Percentiles rank a stretch among this genome's conserved stretches.
These are phyloP conservation scores for Micromesistius poutassou DNA, from an alignment of 2,797 vertebrate genomes.

Conservation along the genomic window DNA sequence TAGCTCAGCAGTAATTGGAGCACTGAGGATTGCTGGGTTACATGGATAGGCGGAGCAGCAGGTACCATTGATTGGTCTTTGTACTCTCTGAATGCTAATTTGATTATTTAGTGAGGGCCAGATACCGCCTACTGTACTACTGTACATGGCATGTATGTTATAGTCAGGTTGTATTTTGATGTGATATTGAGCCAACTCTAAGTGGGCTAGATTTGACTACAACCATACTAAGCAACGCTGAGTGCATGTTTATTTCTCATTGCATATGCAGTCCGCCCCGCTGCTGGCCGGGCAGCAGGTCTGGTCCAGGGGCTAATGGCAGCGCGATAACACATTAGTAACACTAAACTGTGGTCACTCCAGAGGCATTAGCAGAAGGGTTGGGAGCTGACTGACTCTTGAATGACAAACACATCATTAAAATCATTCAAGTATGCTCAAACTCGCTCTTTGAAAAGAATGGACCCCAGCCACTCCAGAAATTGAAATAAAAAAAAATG, in stretches of 20 bases:
- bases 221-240: neutral
- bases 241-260: conserved; percentile 7
- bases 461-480: neutral
- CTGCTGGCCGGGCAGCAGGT: neutral
- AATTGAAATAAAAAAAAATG: neutral
- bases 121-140: no score
- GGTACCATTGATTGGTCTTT: neutral
- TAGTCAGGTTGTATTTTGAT: neutral
- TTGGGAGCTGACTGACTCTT: neutral
- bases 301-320: conserved; percentile 48
- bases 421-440: neutral
- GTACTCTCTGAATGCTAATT: neutral
- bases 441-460: neutral
- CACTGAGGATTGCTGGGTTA: neutral
- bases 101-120: neutral
- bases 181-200: neutral
- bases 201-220: neutral
- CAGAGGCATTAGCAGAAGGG: conserved; percentile 41
- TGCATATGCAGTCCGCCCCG: conserved; percentile 10
- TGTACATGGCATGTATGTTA: no score
- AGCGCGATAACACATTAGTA: conserved; percentile 53
- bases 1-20: conserved; percentile 14
- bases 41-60: neutral
- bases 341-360: conserved; percentile 41
- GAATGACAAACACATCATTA: neutral